Conservation (phyloP, 1,140 invertebrate species). For the Colletes gigas region DNA sequence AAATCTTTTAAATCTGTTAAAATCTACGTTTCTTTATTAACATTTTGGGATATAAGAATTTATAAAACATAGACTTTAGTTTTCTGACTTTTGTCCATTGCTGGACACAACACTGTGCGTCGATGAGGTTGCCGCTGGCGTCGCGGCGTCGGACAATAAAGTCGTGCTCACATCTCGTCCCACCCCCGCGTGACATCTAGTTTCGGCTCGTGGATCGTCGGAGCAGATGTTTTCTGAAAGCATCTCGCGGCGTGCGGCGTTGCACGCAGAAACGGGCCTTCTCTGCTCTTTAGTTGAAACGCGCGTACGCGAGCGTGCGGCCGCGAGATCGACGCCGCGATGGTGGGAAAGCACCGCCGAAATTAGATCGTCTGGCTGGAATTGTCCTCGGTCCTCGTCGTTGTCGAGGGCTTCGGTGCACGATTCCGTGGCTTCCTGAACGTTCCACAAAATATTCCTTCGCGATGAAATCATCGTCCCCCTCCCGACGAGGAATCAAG, state of each 20-base stretch:
- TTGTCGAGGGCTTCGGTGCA: background rate
- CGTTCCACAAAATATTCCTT: too few species aligned
- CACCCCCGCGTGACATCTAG: constrained; percentile 22
- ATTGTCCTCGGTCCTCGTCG: constrained; percentile 17
- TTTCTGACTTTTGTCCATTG: too few species aligned
- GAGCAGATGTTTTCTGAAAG: constrained; percentile 67
- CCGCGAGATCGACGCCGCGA: constrained; percentile 32
- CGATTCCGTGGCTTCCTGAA: too few species aligned
- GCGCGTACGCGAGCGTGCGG: constrained; percentile 70
- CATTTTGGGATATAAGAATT: too few species aligned
- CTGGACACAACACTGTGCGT: too few species aligned
- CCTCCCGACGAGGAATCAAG: too few species aligned
- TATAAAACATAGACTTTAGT: too few species aligned
- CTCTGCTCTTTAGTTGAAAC: constrained; percentile 70
- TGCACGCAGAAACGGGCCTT: constrained; percentile 59
- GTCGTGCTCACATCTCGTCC: background rate
- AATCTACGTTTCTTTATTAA: too few species aligned
- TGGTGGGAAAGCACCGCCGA: constrained; percentile 43
- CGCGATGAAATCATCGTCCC: too few species aligned
- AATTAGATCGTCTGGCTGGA: constrained; percentile 61
- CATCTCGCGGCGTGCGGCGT: constrained; percentile 18
- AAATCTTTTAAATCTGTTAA: too few species aligned
- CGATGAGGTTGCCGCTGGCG: background rate
- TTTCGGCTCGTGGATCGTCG: constrained; percentile 24
- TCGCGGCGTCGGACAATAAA: constrained; percentile 19